A percentile compares a stretch with the other conserved stretches of the same genome.
Conservation (phyloP, 92 coral and sea anemone genomes). For the Epizoanthus stellaris region DNA sequence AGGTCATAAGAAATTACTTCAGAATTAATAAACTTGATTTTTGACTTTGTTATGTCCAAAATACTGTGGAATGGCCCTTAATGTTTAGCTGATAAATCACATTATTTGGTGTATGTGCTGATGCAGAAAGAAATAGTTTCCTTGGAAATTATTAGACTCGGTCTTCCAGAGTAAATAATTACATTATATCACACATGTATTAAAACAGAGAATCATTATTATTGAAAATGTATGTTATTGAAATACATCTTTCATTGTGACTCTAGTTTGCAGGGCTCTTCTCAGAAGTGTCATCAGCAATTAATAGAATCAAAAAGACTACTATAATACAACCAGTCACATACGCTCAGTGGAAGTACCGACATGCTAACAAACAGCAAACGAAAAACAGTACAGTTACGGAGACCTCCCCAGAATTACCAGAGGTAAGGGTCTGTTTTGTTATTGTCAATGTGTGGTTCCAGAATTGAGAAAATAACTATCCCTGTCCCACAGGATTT, state of each 20-base stretch:
- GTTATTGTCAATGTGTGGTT: too few species aligned
- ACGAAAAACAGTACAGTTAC: conserved; percentile 39
- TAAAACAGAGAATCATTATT: neutral
- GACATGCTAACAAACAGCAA: conserved; percentile 50
- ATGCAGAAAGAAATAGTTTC: too few species aligned
- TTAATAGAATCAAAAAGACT: conserved; percentile 64
- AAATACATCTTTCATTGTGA: neutral
- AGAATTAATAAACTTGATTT: too few species aligned
- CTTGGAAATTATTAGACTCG: too few species aligned
- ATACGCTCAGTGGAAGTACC: conserved; percentile 66
- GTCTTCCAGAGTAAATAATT: too few species aligned
- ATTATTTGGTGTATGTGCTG: too few species aligned
- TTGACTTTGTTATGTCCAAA: too few species aligned
- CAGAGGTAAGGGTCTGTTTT: conserved; percentile 13
- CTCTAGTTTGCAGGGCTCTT: conserved; percentile 77
- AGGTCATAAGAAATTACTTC: too few species aligned
- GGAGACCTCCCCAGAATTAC: conserved; percentile 11
- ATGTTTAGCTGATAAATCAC: too few species aligned
- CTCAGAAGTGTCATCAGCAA: conserved; percentile 65
- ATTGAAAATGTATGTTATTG: neutral
- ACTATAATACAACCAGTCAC: conserved; percentile 71
- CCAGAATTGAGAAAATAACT: too few species aligned
- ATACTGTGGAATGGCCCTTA: too few species aligned
- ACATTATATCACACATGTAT: neutral
- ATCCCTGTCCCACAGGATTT: too few species aligned